phyloP scores from a whole-genome alignment of 2,113 vertebrate genomes.

The Epinephelus moara region DNA sequence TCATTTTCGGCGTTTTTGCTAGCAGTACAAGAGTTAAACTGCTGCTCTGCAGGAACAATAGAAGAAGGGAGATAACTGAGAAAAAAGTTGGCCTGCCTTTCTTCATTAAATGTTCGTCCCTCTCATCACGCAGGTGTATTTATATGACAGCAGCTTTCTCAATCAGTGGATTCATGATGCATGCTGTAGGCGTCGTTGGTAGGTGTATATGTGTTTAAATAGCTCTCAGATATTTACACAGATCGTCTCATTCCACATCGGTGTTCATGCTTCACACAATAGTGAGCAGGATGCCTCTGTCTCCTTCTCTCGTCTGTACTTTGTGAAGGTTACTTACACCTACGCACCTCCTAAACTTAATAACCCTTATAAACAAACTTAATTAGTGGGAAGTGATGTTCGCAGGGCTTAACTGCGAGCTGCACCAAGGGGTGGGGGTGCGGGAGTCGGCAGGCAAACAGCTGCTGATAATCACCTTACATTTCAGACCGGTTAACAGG shows the following conservation, averaged over 20 bases:
- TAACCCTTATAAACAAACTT: slow-evolving; percentile 83
- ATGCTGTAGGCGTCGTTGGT: slow-evolving; percentile 30
- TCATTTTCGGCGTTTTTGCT: too few species aligned
- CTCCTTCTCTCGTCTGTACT: slow-evolving; percentile 56
- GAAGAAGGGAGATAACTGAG: neutral
- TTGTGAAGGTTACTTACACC: slow-evolving; percentile 81
- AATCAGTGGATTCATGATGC: slow-evolving; percentile 14
- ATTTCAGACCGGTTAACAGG: slow-evolving; percentile 59
- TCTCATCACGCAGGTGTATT: slow-evolving; percentile 32
- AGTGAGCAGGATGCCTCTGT: slow-evolving; percentile 41
- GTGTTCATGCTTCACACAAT: slow-evolving; percentile 59
- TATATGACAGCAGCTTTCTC: slow-evolving; percentile 15
- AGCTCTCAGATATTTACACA: slow-evolving; percentile 54
- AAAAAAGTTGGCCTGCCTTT: slow-evolving; percentile 5
- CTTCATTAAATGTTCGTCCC: slow-evolving; percentile 23
- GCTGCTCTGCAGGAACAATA: neutral
- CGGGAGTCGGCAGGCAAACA: slow-evolving; percentile 59
- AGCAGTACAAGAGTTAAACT: neutral
- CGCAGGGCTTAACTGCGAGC: slow-evolving; percentile 65
- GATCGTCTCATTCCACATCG: slow-evolving; percentile 68
- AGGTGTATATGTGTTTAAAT: slow-evolving; percentile 60
- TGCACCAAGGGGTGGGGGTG: slow-evolving; percentile 30
- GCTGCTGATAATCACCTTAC: slow-evolving; percentile 80
- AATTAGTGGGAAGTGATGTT: slow-evolving; percentile 81
- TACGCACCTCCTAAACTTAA: slow-evolving; percentile 79